Evolutionary conservation across 2,888 invertebrate species (phyloP).

Genomic region (Sesamia inferens): DNA sequence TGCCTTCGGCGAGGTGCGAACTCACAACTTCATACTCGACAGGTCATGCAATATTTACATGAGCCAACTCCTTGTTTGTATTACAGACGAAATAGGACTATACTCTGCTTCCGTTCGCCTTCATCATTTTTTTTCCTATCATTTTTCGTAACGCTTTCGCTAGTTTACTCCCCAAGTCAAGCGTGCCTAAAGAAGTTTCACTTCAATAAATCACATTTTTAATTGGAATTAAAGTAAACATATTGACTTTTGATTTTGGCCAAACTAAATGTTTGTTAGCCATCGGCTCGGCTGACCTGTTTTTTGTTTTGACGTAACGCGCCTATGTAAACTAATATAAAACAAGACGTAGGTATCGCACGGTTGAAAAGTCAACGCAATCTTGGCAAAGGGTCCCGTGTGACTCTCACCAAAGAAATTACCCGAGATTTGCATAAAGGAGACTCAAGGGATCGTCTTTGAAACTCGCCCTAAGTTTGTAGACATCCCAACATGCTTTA

Average conservation of each 20-base stretch:
- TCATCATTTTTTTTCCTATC: no score
- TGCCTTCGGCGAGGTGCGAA: no score
- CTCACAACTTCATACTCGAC: no score
- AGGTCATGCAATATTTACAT: no score
- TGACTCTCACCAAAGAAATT: constrained; percentile 87
- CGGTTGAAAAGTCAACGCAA: constrained; percentile 83
- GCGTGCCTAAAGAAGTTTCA: no score
- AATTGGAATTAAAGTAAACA: neutral
- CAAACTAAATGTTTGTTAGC: constrained; percentile 28
- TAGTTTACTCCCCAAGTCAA: no score
- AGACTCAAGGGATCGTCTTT: constrained; percentile 85
- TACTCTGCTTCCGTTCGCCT: no score
- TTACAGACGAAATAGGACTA: no score
- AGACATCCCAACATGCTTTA: constrained; percentile 84
- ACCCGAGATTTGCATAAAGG: constrained; percentile 88
- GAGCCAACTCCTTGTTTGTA: no score
- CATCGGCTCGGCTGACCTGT: constrained; percentile 48
- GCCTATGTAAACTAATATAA: constrained; percentile 73
- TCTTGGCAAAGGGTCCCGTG: constrained; percentile 83
- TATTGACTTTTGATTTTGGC: neutral
- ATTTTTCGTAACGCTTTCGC: no score
- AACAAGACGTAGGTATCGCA: constrained; percentile 74
- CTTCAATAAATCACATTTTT: no score
- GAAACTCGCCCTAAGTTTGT: constrained; percentile 84
- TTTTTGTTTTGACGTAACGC: constrained; percentile 59